Evolutionary conservation across 2,888 invertebrate genomes (phyloP).

Genomic region (Sinelater perroti): DNA sequence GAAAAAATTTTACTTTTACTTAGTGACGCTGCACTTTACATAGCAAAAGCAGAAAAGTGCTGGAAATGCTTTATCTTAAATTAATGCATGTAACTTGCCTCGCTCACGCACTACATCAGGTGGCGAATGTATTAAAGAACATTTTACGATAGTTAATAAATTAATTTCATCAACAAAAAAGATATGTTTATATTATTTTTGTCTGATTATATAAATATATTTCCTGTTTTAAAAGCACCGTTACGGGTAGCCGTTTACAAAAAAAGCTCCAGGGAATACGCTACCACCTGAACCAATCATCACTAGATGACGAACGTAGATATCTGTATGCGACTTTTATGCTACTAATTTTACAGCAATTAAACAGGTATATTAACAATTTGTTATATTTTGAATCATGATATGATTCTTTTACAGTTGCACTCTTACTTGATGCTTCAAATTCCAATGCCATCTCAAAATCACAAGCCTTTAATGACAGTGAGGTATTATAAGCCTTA

Average conservation of each 20-base stretch:
- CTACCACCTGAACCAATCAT: slow-evolving; percentile 45
- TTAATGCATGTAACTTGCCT: too few species aligned
- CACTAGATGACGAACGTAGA: slow-evolving; percentile 44
- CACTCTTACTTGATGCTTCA: background rate
- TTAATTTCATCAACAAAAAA: slow-evolving; percentile 46
- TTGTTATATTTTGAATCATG: too few species aligned
- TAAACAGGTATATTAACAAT: too few species aligned
- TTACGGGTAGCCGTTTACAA: slow-evolving; percentile 31
- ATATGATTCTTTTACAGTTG: slow-evolving; percentile 7
- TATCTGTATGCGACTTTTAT: slow-evolving; percentile 31
- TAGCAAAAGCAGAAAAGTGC: slow-evolving; percentile 43
- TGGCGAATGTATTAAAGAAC: too few species aligned
- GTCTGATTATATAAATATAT: background rate
- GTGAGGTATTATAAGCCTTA: too few species aligned
- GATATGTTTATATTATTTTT: slow-evolving; percentile 9
- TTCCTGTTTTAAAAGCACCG: slow-evolving; percentile 41
- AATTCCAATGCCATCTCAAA: too few species aligned
- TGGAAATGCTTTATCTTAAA: slow-evolving; percentile 45
- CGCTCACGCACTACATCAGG: slow-evolving; percentile 45
- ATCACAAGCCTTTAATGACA: slow-evolving; percentile 8
- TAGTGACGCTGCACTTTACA: too few species aligned
- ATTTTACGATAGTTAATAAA: too few species aligned
- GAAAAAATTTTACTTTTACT: too few species aligned
- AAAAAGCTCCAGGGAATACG: slow-evolving; percentile 35
- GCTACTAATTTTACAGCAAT: too few species aligned